These are phyloP conservation scores for Paratilapia polleni DNA, from an alignment of 2,113 vertebrate species.

Conservation along the genomic window DNA sequence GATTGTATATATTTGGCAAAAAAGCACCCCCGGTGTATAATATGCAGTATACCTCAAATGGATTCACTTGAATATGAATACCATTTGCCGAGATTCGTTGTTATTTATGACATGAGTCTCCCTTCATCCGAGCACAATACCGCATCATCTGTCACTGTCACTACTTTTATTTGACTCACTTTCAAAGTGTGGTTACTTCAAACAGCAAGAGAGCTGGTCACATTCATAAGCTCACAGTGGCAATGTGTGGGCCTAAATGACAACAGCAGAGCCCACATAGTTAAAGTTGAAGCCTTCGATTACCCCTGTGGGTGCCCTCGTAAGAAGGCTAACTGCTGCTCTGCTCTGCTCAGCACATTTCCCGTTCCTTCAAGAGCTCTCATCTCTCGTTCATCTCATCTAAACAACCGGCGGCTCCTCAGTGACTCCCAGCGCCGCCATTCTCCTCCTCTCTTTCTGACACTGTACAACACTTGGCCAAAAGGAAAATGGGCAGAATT, in stretches of 20 bases:
- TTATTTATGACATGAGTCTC: conserved; percentile 66
- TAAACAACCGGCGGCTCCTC: conserved; percentile 62
- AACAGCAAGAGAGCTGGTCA: conserved; percentile 10
- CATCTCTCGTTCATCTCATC: conserved; percentile 58
- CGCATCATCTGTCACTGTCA: conserved; percentile 65
- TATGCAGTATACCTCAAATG: conserved; percentile 51
- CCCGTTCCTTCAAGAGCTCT: conserved; percentile 46
- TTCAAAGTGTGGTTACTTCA: conserved; percentile 42
- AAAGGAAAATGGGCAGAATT: conserved; percentile 60
- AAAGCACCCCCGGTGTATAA: conserved; percentile 37
- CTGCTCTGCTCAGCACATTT: conserved; percentile 74
- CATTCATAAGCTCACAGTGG: conserved; percentile 39
- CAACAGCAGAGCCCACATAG: conserved; percentile 41
- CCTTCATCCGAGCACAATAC: conserved; percentile 28
- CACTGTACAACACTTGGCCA: conserved; percentile 55
- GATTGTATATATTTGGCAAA: conserved; percentile 67
- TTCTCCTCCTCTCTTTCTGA: conserved; percentile 49
- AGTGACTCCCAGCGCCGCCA: conserved; percentile 38
- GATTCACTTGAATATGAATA: conserved; percentile 72
- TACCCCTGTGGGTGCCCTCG: conserved; percentile 51
- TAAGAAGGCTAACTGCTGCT: conserved; percentile 59
- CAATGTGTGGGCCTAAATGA: conserved; percentile 55
- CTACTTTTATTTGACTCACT: conserved; percentile 57
- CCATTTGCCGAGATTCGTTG: conserved; percentile 27
- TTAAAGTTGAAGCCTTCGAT: conserved; percentile 61